Percentiles rank a stretch among this genome's conserved stretches.
Conservation (phyloP, 2,888 invertebrate genomes). For the Agrochola lota region DNA sequence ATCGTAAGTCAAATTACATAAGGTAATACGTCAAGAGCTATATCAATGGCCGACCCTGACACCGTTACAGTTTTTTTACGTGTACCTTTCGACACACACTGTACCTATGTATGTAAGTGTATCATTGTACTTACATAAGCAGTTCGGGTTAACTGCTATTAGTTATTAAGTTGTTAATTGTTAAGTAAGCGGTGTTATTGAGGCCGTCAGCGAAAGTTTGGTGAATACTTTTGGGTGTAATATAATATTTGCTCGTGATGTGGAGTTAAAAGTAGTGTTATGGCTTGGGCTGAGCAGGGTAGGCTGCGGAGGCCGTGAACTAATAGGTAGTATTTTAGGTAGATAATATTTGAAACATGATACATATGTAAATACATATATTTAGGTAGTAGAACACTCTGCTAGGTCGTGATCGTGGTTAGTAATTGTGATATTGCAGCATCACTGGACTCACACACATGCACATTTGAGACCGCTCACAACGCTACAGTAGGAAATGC, state of each 20-base stretch:
- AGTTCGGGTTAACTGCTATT: constrained; percentile 26
- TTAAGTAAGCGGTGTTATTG: constrained; percentile 40
- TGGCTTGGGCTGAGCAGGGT: too few relatives aligned
- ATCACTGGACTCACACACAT: too few relatives aligned
- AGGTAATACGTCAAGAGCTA: constrained; percentile 36
- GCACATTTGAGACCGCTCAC: too few relatives aligned
- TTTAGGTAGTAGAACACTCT: too few relatives aligned
- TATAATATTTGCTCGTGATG: constrained; percentile 7
- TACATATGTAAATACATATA: too few relatives aligned
- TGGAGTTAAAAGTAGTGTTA: background rate
- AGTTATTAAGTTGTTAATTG: constrained; percentile 25
- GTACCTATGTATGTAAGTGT: constrained; percentile 30
- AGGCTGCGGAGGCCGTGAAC: too few relatives aligned
- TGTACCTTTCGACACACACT: constrained; percentile 47
- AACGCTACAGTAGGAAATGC: background rate
- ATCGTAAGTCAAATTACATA: constrained; percentile 46
- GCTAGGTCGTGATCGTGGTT: too few relatives aligned
- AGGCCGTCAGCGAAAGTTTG: constrained; percentile 36
- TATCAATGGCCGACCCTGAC: constrained; percentile 69
- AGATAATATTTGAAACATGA: too few relatives aligned
- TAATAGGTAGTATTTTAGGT: too few relatives aligned
- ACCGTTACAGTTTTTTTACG: constrained; percentile 64
- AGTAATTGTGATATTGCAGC: too few relatives aligned
- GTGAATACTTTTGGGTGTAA: constrained; percentile 2
- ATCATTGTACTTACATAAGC: constrained; percentile 56